Percentiles rank a stretch among this genome's conserved stretches.
These are phyloP conservation scores for Eudasyphora cyanicolor DNA, from an alignment of 2,888 invertebrate species.

Conservation along the genomic window DNA sequence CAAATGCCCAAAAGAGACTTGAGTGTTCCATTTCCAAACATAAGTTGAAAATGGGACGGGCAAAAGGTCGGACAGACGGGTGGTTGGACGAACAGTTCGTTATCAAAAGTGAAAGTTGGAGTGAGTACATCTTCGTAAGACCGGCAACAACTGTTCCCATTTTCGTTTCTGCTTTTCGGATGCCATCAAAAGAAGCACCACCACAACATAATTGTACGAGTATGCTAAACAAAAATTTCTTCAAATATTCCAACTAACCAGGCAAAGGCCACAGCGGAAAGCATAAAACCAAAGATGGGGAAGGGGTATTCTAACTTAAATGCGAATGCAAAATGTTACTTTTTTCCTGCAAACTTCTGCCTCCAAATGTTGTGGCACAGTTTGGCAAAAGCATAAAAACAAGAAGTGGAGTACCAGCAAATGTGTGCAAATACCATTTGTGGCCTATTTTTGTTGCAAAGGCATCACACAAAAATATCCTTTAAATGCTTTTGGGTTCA, in stretches of 20 bases:
- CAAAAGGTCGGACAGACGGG: too few species aligned
- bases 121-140: neutral
- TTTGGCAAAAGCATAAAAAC: neutral
- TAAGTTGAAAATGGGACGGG: neutral
- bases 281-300: too few species aligned
- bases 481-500: neutral
- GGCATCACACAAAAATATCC: neutral
- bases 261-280: neutral
- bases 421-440: constrained; percentile 16
- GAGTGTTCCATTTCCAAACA: neutral
- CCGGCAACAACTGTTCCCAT: constrained; percentile 8
- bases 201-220: neutral
- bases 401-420: too few species aligned
- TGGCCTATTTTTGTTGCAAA: constrained; percentile 14
- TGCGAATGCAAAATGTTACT: neutral
- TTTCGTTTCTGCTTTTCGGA: neutral
- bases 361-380: neutral
- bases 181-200: neutral
- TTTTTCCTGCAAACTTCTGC: neutral
- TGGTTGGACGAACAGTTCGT: neutral
- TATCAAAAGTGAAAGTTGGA: neutral
- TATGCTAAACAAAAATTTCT: neutral
- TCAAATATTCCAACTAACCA: neutral
- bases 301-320: too few species aligned
- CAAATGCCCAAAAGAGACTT: constrained; percentile 3